Evolutionary conservation across 2,797 vertebrate species (phyloP).

Genomic region (Sylvilagus floridanus): DNA sequence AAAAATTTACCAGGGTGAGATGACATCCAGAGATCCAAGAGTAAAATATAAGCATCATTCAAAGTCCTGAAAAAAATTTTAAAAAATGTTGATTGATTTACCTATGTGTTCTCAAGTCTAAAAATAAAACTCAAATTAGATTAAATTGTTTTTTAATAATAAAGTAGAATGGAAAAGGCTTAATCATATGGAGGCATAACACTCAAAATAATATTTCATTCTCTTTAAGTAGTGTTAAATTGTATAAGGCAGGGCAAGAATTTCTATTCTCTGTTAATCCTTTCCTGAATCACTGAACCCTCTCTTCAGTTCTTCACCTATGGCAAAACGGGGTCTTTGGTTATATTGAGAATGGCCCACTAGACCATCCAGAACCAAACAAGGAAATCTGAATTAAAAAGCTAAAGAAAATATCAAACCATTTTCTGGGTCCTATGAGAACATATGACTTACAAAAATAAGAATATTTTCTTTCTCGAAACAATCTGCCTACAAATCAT

Average conservation of each 20-base stretch:
- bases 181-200: neutral
- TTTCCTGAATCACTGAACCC: neutral
- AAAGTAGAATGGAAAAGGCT: neutral
- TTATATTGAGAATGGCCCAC: neutral
- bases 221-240: conserved; percentile 7
- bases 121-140: neutral
- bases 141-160: neutral
- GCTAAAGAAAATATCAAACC: neutral
- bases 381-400: neutral
- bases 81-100: conserved; percentile 17
- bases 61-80: neutral
- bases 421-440: neutral
- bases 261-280: neutral
- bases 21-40: neutral
- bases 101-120: neutral
- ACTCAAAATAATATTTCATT: neutral
- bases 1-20: neutral
- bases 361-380: neutral
- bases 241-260: neutral
- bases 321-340: neutral
- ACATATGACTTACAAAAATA: neutral
- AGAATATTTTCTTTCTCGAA: conserved; percentile 14
- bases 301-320: neutral
- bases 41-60: neutral
- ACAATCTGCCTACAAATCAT: neutral